Evolutionary conservation across 2,888 invertebrate species (phyloP), one percentile per base, ranked within the genome.

Genomic region (Enchytraeus crypticus): DNA sequence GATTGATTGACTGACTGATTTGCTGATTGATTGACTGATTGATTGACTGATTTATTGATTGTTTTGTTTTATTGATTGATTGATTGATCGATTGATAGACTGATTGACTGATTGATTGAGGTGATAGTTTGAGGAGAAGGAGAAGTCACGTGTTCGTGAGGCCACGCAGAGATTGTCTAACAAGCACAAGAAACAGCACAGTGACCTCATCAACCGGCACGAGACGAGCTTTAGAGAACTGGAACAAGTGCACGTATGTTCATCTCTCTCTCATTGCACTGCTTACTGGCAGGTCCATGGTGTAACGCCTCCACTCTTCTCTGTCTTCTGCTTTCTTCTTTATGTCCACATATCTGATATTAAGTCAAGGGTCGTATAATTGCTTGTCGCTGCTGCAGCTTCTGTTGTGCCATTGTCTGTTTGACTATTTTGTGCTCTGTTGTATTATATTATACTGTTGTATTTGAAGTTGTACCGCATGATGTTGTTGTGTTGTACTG

Each of bases 101-200:
- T n/a, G n/a, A n/a, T n/a, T n/a, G n/a, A n/a, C n/a, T n/a, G n/a
- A n/a, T n/a, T n/a, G n/a, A n/a, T n/a, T n/a, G n/a, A n/a, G n/a
- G n/a, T n/a, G n/a, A n/a, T 58, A 92, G 88, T 97, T 97, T 82
- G 95, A 96, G 83, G 96, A 96, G 79, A 92, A 92, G 75, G 95
- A 96, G 81, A 93, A 93, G 82, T 89, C 90, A 74, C 84, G 93
- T 32, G 93, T 95, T 79, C 86, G 90, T 69, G 90, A 92, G 1
- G 95, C 96, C 75, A 91, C 92, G 71, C 87, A 89, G 74, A 84
- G 93, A 59, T 89, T 93, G 70, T 92, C 92, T 73, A 84, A 88
- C 71, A 97, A 97, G 78, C 96, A 96, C 81, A 86, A 88, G 72
- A 86, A 90, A 67, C 95, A 95, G 73, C 81, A 93, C 73, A 95